Evolutionary conservation across 1,140 invertebrate species (phyloP).

Genomic region (Hermetia illucens): DNA sequence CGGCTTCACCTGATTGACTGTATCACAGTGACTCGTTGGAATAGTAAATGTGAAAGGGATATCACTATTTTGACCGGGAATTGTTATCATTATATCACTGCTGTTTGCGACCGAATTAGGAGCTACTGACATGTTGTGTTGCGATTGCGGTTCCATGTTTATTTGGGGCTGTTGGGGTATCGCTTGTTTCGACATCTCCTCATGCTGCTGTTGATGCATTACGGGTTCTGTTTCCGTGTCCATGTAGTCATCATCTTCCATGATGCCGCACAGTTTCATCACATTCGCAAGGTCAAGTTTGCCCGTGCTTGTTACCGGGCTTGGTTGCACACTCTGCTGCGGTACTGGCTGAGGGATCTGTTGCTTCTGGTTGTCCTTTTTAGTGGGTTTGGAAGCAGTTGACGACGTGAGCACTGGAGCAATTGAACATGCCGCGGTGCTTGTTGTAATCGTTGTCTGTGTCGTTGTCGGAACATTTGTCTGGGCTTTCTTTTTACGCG

Average conservation of each 20-base stretch:
- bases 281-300: conserved; percentile 40
- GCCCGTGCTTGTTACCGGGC: conserved; percentile 19
- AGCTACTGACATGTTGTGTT: background rate
- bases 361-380: background rate
- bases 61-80: conserved; percentile 27
- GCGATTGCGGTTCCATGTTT: background rate
- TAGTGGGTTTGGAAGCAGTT: background rate
- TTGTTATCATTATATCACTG: conserved; percentile 29
- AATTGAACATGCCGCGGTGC: conserved; percentile 17
- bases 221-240: conserved; percentile 20
- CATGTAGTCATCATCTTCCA: conserved; percentile 22
- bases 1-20: background rate
- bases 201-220: background rate
- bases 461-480: conserved; percentile 22
- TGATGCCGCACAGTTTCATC: conserved; percentile 36
- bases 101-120: background rate
- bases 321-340: conserved; percentile 4
- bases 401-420: conserved; percentile 7
- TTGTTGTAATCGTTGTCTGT: conserved; percentile 20
- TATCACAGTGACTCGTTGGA: conserved; percentile 12
- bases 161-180: conserved; percentile 1
- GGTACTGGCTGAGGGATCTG: conserved; percentile 3
- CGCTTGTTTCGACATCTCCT: conserved; percentile 3
- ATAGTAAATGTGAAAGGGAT: conserved; percentile 28
- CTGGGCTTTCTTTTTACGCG: conserved; percentile 12